phyloP scores from a whole-genome alignment of 2,113 vertebrate species.

The Triplophysa rosa region DNA sequence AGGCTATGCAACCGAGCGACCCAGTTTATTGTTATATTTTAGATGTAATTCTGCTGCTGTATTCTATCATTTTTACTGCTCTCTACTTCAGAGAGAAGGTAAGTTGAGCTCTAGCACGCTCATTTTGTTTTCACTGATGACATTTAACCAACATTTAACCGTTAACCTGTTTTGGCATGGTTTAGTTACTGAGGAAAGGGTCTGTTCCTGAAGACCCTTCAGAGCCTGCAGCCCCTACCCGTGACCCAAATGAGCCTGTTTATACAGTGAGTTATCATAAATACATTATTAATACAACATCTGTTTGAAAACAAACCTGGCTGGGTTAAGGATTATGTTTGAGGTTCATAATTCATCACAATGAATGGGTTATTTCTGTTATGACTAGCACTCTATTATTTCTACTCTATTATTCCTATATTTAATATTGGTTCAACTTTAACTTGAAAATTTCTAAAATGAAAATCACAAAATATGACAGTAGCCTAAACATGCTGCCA shows the following conservation, averaged over 20 bases:
- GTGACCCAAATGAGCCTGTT: conserved; percentile 29
- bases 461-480: too few relatives aligned
- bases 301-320: too few relatives aligned
- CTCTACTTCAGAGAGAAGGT: conserved; percentile 88
- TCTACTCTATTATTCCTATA: not conserved
- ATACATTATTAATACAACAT: not conserved
- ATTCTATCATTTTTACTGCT: conserved; percentile 80
- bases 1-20: conserved; percentile 57
- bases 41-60: conserved; percentile 87
- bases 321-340: not conserved
- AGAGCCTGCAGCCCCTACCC: not conserved
- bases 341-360: not conserved
- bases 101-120: conserved; percentile 46
- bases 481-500: too few relatives aligned
- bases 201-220: not conserved
- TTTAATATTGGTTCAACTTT: not conserved
- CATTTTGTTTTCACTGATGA: not conserved
- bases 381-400: not conserved
- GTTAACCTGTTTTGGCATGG: conserved; percentile 12
- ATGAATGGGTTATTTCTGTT: not conserved
- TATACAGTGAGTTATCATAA: conserved; percentile 33
- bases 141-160: not conserved
- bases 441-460: not conserved
- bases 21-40: conserved; percentile 85
- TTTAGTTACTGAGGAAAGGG: conserved; percentile 38